A percentile compares a stretch with the other conserved stretches of the same genome.
phyloP scores from a whole-genome alignment of 2,888 invertebrate species.

The Nezara viridula region DNA sequence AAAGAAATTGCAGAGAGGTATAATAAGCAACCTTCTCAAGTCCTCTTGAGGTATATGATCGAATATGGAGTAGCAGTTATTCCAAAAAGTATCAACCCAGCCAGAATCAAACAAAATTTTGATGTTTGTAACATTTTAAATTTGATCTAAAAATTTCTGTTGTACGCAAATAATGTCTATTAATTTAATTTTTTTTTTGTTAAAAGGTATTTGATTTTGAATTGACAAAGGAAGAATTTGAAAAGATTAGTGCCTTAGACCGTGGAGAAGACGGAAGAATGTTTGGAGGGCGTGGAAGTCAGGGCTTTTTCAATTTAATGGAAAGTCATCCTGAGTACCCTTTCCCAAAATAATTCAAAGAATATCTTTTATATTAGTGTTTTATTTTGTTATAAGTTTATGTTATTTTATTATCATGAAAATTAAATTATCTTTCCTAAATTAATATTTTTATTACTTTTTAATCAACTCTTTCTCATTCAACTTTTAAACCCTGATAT shows the following conservation, averaged over 20 bases:
- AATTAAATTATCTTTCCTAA: neutral
- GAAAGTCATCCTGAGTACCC: conserved; percentile 81
- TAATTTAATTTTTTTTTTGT: neutral
- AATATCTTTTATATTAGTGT: neutral
- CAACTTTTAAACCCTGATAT: neutral
- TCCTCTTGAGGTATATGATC: conserved; percentile 78
- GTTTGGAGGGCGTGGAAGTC: conserved; percentile 68
- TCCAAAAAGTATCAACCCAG: conserved; percentile 82
- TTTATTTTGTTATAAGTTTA: neutral
- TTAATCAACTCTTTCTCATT: neutral
- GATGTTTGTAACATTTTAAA: conserved; percentile 69
- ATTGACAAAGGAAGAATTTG: conserved; percentile 73
- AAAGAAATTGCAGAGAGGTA: conserved; percentile 74
- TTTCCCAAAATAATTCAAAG: conserved; percentile 69
- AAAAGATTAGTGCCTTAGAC: conserved; percentile 74
- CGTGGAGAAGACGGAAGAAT: conserved; percentile 76
- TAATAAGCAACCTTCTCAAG: conserved; percentile 78
- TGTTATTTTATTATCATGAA: neutral
- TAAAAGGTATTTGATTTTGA: conserved; percentile 74
- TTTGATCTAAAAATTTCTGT: neutral
- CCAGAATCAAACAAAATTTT: conserved; percentile 79
- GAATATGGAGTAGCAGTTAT: conserved; percentile 80
- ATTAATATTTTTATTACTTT: neutral
- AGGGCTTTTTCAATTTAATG: conserved; percentile 67
- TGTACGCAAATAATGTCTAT: neutral